Conservation (phyloP, 2,113 vertebrate genomes). For the Astatotilapia flaviijosephi region DNA sequence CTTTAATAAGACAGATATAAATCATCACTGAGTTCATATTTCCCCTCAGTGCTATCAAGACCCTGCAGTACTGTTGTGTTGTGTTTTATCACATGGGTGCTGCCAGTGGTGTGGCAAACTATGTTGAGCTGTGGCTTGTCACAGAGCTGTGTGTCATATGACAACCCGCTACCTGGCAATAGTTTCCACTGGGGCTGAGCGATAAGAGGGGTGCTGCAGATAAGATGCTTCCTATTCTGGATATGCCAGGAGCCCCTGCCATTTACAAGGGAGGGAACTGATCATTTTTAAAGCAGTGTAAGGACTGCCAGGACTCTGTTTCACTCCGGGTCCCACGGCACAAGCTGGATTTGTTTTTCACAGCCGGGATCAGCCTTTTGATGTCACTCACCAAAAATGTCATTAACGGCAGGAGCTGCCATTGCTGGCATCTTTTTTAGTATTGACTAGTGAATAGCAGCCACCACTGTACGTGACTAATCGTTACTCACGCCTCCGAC, state of each 20-base stretch:
- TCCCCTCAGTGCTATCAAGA: conserved; percentile 43
- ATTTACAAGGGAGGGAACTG: conserved; percentile 41
- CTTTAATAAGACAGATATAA: conserved; percentile 62
- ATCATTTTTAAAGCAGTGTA: conserved; percentile 32
- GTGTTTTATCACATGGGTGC: conserved; percentile 53
- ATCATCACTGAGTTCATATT: conserved; percentile 54
- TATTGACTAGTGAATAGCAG: conserved; percentile 6
- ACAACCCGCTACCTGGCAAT: conserved; percentile 57
- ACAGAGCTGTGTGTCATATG: conserved; percentile 48
- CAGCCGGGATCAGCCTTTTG: not conserved
- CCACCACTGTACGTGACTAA: conserved; percentile 31
- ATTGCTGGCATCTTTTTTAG: not conserved
- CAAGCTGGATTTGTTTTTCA: conserved; percentile 24
- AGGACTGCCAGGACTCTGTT: not conserved
- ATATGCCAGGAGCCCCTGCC: conserved; percentile 44
- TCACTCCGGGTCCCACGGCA: not conserved
- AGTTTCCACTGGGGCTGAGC: conserved; percentile 50
- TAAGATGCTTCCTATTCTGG: conserved; percentile 48
- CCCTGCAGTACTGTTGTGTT: conserved; percentile 37
- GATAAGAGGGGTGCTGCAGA: conserved; percentile 55
- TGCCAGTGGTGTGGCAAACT: conserved; percentile 40
- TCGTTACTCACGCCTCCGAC: conserved; percentile 29
- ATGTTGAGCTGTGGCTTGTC: conserved; percentile 33
- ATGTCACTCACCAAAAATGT: conserved; percentile 22
- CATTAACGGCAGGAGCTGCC: not conserved